Percentiles rank a stretch among this genome's conserved stretches.
These are phyloP conservation scores for Phacellophora camtschatica DNA, from an alignment of 30 jellyfish, hydroid and myxozoan genomes.

Conservation along the genomic window DNA sequence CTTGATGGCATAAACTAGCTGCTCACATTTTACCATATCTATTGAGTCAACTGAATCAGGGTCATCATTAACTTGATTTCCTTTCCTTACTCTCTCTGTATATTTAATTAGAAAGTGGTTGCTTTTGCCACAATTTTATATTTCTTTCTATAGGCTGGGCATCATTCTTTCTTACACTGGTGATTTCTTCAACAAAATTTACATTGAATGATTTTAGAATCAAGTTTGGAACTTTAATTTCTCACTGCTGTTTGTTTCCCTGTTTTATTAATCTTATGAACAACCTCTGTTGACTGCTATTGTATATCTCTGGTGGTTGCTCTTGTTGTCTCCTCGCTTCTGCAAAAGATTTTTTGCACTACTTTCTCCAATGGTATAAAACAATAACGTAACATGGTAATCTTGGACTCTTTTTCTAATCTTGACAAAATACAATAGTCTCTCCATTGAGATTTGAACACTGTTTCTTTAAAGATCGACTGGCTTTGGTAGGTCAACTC, in stretches of 20 bases:
- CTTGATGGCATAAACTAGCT: slow-evolving; percentile 33
- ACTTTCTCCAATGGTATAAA: slow-evolving; percentile 48
- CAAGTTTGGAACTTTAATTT: slow-evolving; percentile 3
- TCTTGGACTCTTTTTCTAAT: slow-evolving; percentile 15
- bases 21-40: slow-evolving; percentile 21
- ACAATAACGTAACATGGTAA: slow-evolving; percentile 43
- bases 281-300: slow-evolving; percentile 42
- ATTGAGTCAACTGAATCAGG: slow-evolving; percentile 36
- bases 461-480: slow-evolving; percentile 50
- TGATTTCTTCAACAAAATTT: slow-evolving; percentile 36
- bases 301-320: slow-evolving; percentile 23
- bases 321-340: slow-evolving; percentile 48
- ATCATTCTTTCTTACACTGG: slow-evolving; percentile 27
- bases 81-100: slow-evolving; percentile 25
- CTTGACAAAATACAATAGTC: slow-evolving; percentile 38
- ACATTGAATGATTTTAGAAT: slow-evolving; percentile 22
- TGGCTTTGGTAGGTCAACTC: slow-evolving; percentile 44
- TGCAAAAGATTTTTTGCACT: slow-evolving; percentile 29
- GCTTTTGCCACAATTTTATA: slow-evolving; percentile 48
- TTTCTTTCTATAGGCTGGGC: slow-evolving; percentile 48
- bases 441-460: slow-evolving; percentile 42
- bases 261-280: slow-evolving; percentile 34
- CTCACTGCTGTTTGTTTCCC: slow-evolving; percentile 36
- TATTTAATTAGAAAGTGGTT: slow-evolving; percentile 21
- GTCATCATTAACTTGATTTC: slow-evolving; percentile 29